Conservation (phyloP, 1,140 invertebrate species). For the Sitophilus oryzae region DNA sequence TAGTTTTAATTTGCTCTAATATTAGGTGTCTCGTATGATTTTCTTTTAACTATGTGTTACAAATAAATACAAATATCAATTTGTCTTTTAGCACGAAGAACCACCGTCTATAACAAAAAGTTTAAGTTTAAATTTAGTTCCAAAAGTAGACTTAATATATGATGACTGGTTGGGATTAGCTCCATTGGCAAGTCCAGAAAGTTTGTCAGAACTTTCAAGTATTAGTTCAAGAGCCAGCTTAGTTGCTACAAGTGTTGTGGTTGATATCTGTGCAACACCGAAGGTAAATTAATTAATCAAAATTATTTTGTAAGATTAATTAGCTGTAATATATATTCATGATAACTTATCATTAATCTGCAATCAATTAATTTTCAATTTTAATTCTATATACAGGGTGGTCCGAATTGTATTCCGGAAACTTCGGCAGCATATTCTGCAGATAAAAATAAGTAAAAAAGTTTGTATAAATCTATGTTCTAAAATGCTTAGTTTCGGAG, state of each 20-base stretch:
- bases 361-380: no score
- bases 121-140: conserved; percentile 35
- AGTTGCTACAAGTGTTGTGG: conserved; percentile 29
- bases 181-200: conserved; percentile 79
- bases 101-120: conserved; percentile 31
- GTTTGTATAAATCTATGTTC: no score
- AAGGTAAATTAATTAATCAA: conserved; percentile 20
- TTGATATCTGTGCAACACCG: conserved; percentile 25
- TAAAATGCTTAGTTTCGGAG: no score
- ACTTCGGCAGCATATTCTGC: no score
- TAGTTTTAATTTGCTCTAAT: no score
- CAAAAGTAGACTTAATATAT: conserved; percentile 49
- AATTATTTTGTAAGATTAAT: no score
- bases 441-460: no score
- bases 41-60: no score
- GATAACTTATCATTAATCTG: background rate
- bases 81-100: conserved; percentile 16
- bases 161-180: conserved; percentile 65
- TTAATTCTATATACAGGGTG: no score
- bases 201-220: conserved; percentile 72
- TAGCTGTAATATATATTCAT: no score
- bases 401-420: no score
- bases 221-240: conserved; percentile 52
- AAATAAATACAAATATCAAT: background rate
- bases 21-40: no score